Conservation (phyloP, 1,140 invertebrate genomes). For the Pectinophora gossypiella region DNA sequence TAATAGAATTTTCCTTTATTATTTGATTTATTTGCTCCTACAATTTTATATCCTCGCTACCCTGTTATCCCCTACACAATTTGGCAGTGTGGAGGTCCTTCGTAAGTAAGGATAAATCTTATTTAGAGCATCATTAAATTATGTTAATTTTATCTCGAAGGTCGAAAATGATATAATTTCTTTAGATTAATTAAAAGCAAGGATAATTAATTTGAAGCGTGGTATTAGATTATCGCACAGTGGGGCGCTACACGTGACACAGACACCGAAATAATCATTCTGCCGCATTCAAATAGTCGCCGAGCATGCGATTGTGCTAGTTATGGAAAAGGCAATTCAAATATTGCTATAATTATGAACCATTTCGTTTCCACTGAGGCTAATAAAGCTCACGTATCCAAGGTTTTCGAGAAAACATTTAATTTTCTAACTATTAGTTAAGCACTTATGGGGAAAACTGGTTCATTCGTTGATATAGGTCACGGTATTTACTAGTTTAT, state of each 20-base stretch:
- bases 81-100: not conserved
- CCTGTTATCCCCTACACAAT: constrained; percentile 34
- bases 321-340: constrained; percentile 50
- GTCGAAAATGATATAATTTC: not conserved
- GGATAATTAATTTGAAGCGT: not conserved
- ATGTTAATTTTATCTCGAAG: not conserved
- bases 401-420: constrained; percentile 32
- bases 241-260: constrained; percentile 13
- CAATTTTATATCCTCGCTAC: constrained; percentile 57
- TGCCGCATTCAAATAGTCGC: constrained; percentile 38
- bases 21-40: constrained; percentile 63
- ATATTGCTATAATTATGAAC: constrained; percentile 52
- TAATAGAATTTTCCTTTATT: constrained; percentile 69
- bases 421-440: constrained; percentile 18
- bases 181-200: not conserved
- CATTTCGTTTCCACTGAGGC: constrained; percentile 43
- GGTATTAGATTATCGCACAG: not conserved
- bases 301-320: constrained; percentile 46
- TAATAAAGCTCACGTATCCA: constrained; percentile 40
- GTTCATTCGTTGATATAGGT: not conserved
- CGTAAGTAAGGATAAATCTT: too few species aligned
- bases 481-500: not conserved
- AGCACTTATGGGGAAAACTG: constrained; percentile 6
- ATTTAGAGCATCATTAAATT: not conserved
- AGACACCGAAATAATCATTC: constrained; percentile 37